Evolutionary conservation across 2,888 invertebrate genomes (phyloP).

Genomic region (Patella ulyssiponensis): DNA sequence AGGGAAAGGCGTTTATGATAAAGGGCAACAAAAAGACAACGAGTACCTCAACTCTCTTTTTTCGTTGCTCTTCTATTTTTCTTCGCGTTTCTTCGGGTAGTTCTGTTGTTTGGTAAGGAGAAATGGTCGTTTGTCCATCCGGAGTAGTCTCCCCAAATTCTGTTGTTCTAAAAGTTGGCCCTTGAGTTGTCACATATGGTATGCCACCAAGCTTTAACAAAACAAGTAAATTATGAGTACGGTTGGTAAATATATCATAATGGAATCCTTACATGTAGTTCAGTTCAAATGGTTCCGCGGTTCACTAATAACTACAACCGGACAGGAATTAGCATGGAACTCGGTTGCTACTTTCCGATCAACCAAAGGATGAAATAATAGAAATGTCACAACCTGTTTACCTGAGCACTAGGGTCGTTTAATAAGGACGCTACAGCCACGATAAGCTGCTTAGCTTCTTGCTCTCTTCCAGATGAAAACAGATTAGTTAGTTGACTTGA

Average conservation of each 20-base stretch:
- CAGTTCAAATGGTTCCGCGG: no score
- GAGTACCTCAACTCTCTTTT: constrained; percentile 32
- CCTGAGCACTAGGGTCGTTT: constrained; percentile 37
- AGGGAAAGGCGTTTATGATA: neutral
- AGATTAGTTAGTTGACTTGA: constrained; percentile 40
- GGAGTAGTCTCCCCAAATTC: neutral
- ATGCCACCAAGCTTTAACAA: no score
- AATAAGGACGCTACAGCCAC: constrained; percentile 55
- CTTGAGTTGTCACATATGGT: no score
- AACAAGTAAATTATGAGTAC: no score
- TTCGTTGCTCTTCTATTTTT: constrained; percentile 27
- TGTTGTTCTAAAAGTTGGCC: no score
- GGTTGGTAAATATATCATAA: no score
- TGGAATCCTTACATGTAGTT: no score
- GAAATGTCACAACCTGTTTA: neutral
- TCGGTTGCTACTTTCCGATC: neutral
- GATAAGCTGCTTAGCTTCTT: constrained; percentile 55
- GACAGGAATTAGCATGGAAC: neutral
- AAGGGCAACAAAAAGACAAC: neutral
- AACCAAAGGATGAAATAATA: neutral
- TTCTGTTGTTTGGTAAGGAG: constrained; percentile 22
- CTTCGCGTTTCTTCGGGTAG: constrained; percentile 25
- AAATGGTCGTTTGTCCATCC: neutral
- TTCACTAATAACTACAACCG: no score
- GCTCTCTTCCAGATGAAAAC: constrained; percentile 51